Evolutionary conservation across 1,140 invertebrate genomes (phyloP).

Genomic region (Ctenoplectra terminalis): DNA sequence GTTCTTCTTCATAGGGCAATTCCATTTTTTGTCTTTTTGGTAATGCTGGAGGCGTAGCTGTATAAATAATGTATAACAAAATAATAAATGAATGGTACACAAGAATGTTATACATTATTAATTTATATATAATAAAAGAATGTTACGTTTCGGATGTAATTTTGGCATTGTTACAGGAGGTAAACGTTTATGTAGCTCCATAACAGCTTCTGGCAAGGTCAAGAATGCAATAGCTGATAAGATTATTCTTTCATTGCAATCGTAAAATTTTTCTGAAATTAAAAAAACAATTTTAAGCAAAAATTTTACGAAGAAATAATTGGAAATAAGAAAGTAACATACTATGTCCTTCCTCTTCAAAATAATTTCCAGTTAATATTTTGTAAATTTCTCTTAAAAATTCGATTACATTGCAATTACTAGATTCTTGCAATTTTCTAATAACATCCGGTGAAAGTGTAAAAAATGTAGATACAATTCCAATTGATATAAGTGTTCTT

Average conservation of each 20-base stretch:
- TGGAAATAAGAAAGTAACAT: slow-evolving; percentile 26
- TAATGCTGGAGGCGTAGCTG: slow-evolving; percentile 49
- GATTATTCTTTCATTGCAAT: slow-evolving; percentile 76
- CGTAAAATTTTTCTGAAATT: slow-evolving; percentile 72
- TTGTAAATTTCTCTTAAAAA: slow-evolving; percentile 78
- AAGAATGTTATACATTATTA: slow-evolving; percentile 13
- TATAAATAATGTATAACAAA: slow-evolving; percentile 16
- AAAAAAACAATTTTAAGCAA: slow-evolving; percentile 34
- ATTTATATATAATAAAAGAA: slow-evolving; percentile 1
- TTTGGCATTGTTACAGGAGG: slow-evolving; percentile 57
- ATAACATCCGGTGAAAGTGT: slow-evolving; percentile 67
- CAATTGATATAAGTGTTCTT: slow-evolving; percentile 69
- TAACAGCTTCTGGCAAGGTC: slow-evolving; percentile 74
- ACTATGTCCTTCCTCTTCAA: slow-evolving; percentile 76
- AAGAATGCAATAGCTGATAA: slow-evolving; percentile 78
- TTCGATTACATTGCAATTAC: slow-evolving; percentile 65
- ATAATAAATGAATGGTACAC: neutral
- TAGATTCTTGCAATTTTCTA: slow-evolving; percentile 61
- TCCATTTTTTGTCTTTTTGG: slow-evolving; percentile 43
- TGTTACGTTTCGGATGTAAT: slow-evolving; percentile 74
- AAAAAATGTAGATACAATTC: slow-evolving; percentile 73
- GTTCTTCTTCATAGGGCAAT: slow-evolving; percentile 70
- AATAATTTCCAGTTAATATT: slow-evolving; percentile 74
- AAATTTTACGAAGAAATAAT: neutral
- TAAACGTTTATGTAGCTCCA: slow-evolving; percentile 73